Evolutionary conservation across 2,113 vertebrate species (phyloP).

Genomic region (Uria aalge): DNA sequence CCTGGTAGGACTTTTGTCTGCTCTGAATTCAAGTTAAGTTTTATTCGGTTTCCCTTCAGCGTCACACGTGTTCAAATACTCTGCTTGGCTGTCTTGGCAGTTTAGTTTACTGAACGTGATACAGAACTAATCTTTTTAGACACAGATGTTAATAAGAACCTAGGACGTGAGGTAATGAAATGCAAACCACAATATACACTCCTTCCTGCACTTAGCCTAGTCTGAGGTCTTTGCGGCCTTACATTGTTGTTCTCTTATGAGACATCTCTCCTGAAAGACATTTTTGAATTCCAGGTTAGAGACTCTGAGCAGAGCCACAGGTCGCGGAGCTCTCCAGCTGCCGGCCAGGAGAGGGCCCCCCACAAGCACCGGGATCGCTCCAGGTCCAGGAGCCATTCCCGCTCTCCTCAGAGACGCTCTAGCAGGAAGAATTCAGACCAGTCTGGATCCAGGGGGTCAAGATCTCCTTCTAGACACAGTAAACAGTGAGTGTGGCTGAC

Average conservation of each 20-base stretch:
- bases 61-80: neutral
- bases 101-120: neutral
- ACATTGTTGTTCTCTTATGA: neutral
- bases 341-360: neutral
- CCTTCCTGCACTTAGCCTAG: neutral
- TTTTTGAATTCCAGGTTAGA: constrained; percentile 46
- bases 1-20: neutral
- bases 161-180: neutral
- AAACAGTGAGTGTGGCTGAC: constrained; percentile 62
- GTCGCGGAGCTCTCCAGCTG: neutral
- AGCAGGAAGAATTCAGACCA: constrained; percentile 33
- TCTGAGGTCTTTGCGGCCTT: neutral
- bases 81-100: neutral
- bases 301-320: neutral
- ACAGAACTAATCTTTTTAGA: neutral
- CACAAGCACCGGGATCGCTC: constrained; percentile 14
- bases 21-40: neutral
- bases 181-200: rapidly evolving
- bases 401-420: constrained; percentile 42
- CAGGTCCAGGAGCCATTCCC: constrained; percentile 55
- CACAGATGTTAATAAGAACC: neutral
- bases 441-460: neutral
- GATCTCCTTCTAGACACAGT: constrained; percentile 53
- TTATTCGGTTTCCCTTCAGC: neutral
- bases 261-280: neutral